Base-by-base conservation (phyloP, 2,888 invertebrate species). In the Chymomyza amoena region DNA sequence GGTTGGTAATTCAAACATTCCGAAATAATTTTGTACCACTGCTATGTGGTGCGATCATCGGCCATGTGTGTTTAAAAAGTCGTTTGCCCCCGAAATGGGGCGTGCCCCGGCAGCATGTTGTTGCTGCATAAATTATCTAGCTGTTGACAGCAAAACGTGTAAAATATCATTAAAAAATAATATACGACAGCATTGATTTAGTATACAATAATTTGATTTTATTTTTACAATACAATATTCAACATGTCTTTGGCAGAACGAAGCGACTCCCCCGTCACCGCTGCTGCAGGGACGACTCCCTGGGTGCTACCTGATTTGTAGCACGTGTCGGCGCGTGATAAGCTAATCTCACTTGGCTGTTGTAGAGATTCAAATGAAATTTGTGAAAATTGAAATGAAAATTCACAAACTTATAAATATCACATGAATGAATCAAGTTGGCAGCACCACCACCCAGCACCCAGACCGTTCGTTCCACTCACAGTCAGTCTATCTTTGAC, bases 101-200 rank as follows among this genome's bases (percentile, higher is more conserved):
- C 87, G 84, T 81, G 85, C 64, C 57, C 76, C 57, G 60, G 25
- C 39, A 61, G 56, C 66, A 56, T 67, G 67, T 20, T 51, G 16
- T 20, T 64, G 59, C 32, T 63, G 56, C 76, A 87, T 88, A 88
- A 87, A 88, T 84, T 72, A 87, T 60, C 70, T 25, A 82, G 64
- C 69, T 86, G 84, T 71, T 79, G 87, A 84, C 84, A 84, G 73
- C 73, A 63, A 32, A 32, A 54, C 72, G 39, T 45, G 39, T 45
- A 70, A 70, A 75, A 80, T 72, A 81, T 88, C 87, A 88, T 82
- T 88, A 80, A 78, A 78, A 73, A 81, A 78, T 73, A 73, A 88
- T 87, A 84, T 78, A 87, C 71, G 77, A 73, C 80, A 72, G 60
- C 64, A 76, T 77, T 88, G 87, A 87, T 88, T 84, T 88, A 87